These are phyloP conservation scores for Euplagia quadripunctaria DNA, from an alignment of 2,888 invertebrate species.

Conservation along the genomic window DNA sequence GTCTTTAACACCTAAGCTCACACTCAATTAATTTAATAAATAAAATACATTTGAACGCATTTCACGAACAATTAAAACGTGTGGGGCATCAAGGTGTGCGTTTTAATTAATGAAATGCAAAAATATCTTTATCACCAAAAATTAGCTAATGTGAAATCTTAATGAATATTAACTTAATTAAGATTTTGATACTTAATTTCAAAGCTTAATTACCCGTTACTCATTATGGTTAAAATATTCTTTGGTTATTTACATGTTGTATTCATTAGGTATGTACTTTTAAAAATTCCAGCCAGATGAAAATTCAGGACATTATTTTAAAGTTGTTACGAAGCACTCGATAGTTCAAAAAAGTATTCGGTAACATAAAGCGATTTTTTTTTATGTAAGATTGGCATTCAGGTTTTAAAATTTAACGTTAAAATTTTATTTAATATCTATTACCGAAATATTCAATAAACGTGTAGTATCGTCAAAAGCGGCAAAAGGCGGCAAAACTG, in stretches of 20 bases:
- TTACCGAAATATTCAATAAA: not conserved
- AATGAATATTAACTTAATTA: slow-evolving; percentile 32
- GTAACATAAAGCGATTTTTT: too few relatives aligned
- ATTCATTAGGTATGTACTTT: not conserved
- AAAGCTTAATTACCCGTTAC: slow-evolving; percentile 20
- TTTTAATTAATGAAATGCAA: slow-evolving; percentile 16
- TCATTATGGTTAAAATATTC: not conserved
- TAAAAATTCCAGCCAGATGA: not conserved
- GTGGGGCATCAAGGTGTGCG: not conserved
- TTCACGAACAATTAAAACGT: not conserved
- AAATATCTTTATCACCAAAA: slow-evolving; percentile 30
- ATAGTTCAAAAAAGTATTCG: not conserved
- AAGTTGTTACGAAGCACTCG: not conserved
- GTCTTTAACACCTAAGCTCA: not conserved
- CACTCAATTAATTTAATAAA: slow-evolving; percentile 1
- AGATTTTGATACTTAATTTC: slow-evolving; percentile 6
- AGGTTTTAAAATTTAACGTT: not conserved
- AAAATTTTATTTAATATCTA: not conserved
- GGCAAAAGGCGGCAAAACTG: not conserved
- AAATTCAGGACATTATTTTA: not conserved
- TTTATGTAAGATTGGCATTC: not conserved
- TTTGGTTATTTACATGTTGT: not conserved
- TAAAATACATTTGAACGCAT: not conserved
- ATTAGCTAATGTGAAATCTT: slow-evolving; percentile 37
- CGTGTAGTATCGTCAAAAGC: not conserved